Conservation (phyloP, 2,797 vertebrate genomes). For the Aldrovandia affinis region DNA sequence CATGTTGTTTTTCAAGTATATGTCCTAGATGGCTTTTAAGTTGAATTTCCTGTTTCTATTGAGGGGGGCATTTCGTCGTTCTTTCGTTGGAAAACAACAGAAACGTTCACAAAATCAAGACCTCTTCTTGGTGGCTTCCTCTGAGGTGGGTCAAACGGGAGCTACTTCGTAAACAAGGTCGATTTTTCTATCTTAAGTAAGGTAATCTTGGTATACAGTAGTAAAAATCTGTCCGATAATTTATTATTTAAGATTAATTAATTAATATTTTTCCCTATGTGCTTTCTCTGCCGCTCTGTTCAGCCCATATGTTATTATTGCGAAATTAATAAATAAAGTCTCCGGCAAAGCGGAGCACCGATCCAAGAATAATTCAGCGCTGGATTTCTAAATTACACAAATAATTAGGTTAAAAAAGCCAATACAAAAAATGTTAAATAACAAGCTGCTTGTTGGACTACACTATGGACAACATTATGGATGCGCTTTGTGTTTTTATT, state of each 20-base stretch:
- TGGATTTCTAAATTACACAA: conserved; percentile 61
- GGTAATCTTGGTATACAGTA: too few species aligned
- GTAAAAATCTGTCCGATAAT: too few species aligned
- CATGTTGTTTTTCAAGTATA: not conserved
- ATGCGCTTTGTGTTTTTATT: conserved; percentile 43
- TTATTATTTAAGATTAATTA: too few species aligned
- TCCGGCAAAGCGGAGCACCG: conserved; percentile 45
- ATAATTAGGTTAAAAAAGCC: conserved; percentile 51
- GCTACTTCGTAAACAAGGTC: too few species aligned
- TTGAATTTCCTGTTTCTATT: not conserved
- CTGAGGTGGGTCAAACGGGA: not conserved
- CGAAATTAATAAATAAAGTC: not conserved
- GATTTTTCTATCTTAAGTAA: too few species aligned
- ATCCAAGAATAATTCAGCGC: conserved; percentile 62
- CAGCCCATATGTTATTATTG: not conserved
- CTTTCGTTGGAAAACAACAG: not conserved
- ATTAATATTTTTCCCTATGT: not conserved
- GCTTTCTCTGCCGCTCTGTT: not conserved
- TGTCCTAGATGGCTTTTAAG: not conserved
- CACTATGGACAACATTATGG: conserved; percentile 67
- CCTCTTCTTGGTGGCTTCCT: not conserved
- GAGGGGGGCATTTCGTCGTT: not conserved
- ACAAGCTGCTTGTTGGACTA: conserved; percentile 53
- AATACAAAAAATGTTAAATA: conserved; percentile 57
- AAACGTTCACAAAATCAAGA: not conserved